Evolutionary conservation across 2,113 vertebrate genomes (phyloP), one percentile per base, ranked within the genome.

Genomic region (Hipposideros armiger): DNA sequence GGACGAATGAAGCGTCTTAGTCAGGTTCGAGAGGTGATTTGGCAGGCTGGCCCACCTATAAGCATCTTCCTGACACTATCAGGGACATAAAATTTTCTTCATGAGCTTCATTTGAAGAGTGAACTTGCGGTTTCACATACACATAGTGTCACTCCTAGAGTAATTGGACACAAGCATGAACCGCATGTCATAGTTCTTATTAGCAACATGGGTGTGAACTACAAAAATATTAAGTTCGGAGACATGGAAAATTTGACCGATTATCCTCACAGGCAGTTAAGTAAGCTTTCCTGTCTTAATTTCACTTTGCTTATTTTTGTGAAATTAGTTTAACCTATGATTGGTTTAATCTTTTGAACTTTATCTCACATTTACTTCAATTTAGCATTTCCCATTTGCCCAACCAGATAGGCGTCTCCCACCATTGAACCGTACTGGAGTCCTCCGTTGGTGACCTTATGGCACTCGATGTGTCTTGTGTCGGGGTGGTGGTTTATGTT

Each of bases 321-420:
- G 67, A 78, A 64, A 66, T 47, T 80, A n/a, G 42, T 85, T 56
- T 76, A 67, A 77, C 36, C 36, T 78, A 10, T 1, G 0, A 7
- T 87, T 82, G 58, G 66, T 91, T 88, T 17, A 56, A 26, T 60
- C 72, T 90, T 88, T 52, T 81, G 60, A 88, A 74, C 47, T 84
- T 91, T 11, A 56, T 47, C 66, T 76, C 91, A 50, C 50, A 5
- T 89, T 78, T 89, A 5, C 42, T 58, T 77, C 20, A n/a, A 24
- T 52, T 56, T 67, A 36, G 13, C 74, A 42, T 64, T 90, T 80
- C 36, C 52, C 42, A 36, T 80, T 80, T 91, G 26, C 32, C 62
- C 58, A 66, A 3, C 36, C 64, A 83, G 52, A 16, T 36, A 74
- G 85, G 54, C 28, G 15, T 82, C 60, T 45, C 42, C 47, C 2